Base-by-base conservation (phyloP, 2,888 invertebrate species). In the Phorcus lineatus region DNA sequence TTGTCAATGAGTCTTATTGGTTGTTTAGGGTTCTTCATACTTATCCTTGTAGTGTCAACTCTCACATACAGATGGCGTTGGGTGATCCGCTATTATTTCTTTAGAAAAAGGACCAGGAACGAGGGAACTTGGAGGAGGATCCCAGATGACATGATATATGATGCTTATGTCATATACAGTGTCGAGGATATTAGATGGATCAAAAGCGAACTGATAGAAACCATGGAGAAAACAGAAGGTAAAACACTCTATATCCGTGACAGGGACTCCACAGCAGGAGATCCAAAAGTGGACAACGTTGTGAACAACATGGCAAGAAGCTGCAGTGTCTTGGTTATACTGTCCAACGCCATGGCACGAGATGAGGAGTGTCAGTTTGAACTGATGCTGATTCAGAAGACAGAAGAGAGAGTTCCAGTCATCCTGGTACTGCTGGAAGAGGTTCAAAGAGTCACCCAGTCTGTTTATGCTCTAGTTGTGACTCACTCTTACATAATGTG, bases 331-430 rank as follows among this genome's bases (percentile, higher is more conserved):
- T 28, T 62, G 22, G 28, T 62, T 22, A 16, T 62, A 24, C 62
- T 62, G 11, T 62, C 62, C 0, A 62, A 62, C 28, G 24, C 62
- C 28, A 62, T 62, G 62, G 62, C 62, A 24, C 2, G 62, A 62
- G 62, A 62, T 62, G 62, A 62, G 28, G 28, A 62, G 62, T 62
- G 62, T 62, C 62, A 62, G 62, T 62, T 62, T 28, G 62, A 62
- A 28, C 62, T 62, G 28, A 62, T 62, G 62, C 11, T 62, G 13
- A n/a, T 62, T n/a, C 62, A 62, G 62, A 62, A 28, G 16, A 28
- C n/a, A n/a, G n/a, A 28, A 28, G 62, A 62, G 13, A 62, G 62
- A 28, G 28, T 28, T 62, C 62, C 62, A 16, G 28, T 62, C 28
- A 62, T 62, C 28, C 24, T 62, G 62, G 62, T 62, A 11, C 28